These are phyloP conservation scores for Drosophila phalerata DNA, from an alignment of 2,888 invertebrate species.

Conservation along the genomic window DNA sequence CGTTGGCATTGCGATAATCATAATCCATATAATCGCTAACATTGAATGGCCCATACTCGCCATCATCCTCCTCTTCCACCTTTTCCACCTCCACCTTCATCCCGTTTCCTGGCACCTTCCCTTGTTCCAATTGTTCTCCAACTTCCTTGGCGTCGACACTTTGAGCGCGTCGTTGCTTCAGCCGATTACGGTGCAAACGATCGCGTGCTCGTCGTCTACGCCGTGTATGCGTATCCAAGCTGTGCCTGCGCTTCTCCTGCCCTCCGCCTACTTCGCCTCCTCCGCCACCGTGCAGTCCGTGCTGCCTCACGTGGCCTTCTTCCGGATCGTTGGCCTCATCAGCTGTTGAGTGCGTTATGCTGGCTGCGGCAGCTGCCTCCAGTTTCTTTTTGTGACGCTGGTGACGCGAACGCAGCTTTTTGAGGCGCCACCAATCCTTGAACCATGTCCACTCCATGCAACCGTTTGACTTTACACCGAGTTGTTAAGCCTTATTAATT, in stretches of 20 bases:
- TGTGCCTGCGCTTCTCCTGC: conserved; percentile 34
- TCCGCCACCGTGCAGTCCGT: neutral
- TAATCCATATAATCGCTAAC: conserved; percentile 57
- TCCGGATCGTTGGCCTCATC: neutral
- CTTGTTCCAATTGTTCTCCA: neutral
- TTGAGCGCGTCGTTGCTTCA: conserved; percentile 44
- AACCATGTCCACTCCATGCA: conserved; percentile 93
- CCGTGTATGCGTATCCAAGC: conserved; percentile 34
- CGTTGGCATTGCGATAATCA: conserved; percentile 72
- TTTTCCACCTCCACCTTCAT: neutral
- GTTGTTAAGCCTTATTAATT: neutral
- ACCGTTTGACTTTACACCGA: neutral
- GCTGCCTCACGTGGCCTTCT: neutral
- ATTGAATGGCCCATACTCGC: conserved; percentile 67
- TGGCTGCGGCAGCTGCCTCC: conserved; percentile 57
- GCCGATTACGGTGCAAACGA: conserved; percentile 43
- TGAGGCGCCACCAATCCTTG: conserved; percentile 93
- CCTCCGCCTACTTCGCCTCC: neutral
- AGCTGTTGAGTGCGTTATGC: neutral
- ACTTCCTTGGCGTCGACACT: conserved; percentile 30
- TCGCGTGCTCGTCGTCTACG: conserved; percentile 46
- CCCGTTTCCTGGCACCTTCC: neutral
- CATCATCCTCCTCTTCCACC: conserved; percentile 42
- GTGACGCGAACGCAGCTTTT: conserved; percentile 87
- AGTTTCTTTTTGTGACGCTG: conserved; percentile 69